Base-by-base conservation (phyloP, 2,797 vertebrate species). In the Argya squamiceps region DNA sequence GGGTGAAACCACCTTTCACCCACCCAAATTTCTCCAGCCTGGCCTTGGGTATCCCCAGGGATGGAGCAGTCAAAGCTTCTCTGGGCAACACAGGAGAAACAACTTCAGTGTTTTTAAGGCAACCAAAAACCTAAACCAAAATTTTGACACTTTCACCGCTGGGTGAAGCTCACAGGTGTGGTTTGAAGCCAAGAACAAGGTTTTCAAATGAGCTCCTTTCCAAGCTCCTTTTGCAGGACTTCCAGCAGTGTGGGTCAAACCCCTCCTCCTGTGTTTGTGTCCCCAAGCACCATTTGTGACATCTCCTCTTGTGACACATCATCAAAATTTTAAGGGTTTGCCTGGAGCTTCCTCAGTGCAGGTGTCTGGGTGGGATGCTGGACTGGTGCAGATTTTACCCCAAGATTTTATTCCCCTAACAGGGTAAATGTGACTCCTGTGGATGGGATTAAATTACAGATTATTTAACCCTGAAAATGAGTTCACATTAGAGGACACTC, bases 201-300 rank as follows among this genome's bases (percentile, higher is more conserved):
- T 46, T 84, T 71, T 47, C 20, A 47, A 24, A 71, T 0, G 7
- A 82, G 22, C 2, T 70, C 44, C 44, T 46, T 46, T 7, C 3
- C 0, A 8, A 70, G 24, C 11, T 50, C 27, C 2, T 39, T 82
- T 8, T 34, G 58, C 17, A 27, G 71, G 50, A 64, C 34, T 83
- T 22, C 60, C 15, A 1, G 1, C 47, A 14, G 44, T 5, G 16
- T 0, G 1, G 52, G 24, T 75, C 56, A 39, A 22, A 11, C 10
- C 26, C 34, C 69, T 68, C 59, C 3, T 1, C 56, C 47, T 23
- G 22, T 24, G 10, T 10, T 20, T 2, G 6, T 63, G 46, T 59
- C 65, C 62, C 80, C 32, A 11, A 64, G 29, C 67, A 15, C 37
- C 5, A 0, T 9, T 32, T 3, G 22, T n/a, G 86, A n/a, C 53